Base-by-base conservation (phyloP, 1,140 invertebrate genomes). In the Lepidurus arcticus region DNA sequence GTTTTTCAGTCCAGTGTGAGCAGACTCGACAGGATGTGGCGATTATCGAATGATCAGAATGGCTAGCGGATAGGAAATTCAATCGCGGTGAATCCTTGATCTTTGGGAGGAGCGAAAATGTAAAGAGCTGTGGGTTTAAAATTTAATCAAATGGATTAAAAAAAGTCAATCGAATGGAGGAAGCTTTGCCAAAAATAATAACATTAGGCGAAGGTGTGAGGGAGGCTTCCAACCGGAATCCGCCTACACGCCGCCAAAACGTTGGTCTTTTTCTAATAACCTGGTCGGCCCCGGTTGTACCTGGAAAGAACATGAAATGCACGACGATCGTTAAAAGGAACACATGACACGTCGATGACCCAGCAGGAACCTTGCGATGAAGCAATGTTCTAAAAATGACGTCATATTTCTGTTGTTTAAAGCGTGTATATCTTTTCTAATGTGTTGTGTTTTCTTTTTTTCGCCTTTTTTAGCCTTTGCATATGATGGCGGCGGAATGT, bases 401-500 rank as follows among this genome's bases (percentile, higher is more conserved):
- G 53, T 65, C 53, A 65, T 9, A 65, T 9, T 65, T 65, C n/a
- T n/a, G n/a, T 21, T 65, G 16, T 13, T 65, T 65, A 13, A 16
- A n/a, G 53, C 21, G 53, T n/a, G 53, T 16, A 21, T 21, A 13
- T 21, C 13, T 4, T 65, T 21, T 65, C 16, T 13, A n/a, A 65
- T 11, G 0, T n/a, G 21, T 9, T 65, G 13, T 16, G 42, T 76
- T 2, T 76, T 76, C 42, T 44, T 45, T 76, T 45, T 73, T 34
- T 26, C 26, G 1, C 26, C 2, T 26, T 26, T 34, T 34, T 11
- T n/a, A 78, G 78, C 73, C 73, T 44, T 45, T 74, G 10, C 44
- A 73, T 1, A 42, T 78, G 73, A 47, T 78, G 8, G 43, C 44
- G 44, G 78, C 78, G 10, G 78, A 78, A 75, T 78, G 78, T 42